Evolutionary conservation across 2,113 vertebrate species (phyloP), one percentile per base, ranked within the genome.

Genomic region (Chinchilla lanigera): DNA sequence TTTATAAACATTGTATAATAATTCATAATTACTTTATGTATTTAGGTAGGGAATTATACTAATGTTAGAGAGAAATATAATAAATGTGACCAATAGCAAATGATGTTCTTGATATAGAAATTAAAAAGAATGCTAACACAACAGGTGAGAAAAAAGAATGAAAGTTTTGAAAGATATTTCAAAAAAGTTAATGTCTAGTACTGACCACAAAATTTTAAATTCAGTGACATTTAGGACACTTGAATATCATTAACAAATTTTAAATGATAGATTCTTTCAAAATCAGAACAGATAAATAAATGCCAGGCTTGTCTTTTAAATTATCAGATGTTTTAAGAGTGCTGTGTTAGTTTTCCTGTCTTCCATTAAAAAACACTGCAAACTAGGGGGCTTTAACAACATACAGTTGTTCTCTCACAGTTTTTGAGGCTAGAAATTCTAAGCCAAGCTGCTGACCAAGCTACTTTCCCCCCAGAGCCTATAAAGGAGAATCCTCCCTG

Each of bases 241-340:
- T 73, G 17, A 30, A 71, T 41, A 84, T 26, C 17, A 63, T 77
- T 5, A 52, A 47, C 10, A 52, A 4, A 19, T 73, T 96, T 92
- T 65, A 89, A 60, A 63, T 67, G 44, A 82, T 7, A 94, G 17
- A 77, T 92, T 52, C 84, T 87, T 94, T 89, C n/a, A 96, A 96
- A 95, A 96, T 77, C 61, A 65, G 24, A 80, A 47, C 13, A 80
- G 52, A 33, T 84, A 71, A 69, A 24, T 83, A 69, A 78, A 84
- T 56, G 20, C 38, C 22, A 30, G 63, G 56, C 52, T 89, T 92
- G 7, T 78, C 28, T 89, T 92, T 75, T 50, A 81, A 58, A 86
- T 69, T 63, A 50, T 13, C 7, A 41, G 7, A 41, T 89, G 47
- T 41, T 96, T 93, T 35, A 1, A 95, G 54, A 61, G 82, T 22